Base-by-base conservation (phyloP, 2,888 invertebrate species). In the Latheticus oryzae region DNA sequence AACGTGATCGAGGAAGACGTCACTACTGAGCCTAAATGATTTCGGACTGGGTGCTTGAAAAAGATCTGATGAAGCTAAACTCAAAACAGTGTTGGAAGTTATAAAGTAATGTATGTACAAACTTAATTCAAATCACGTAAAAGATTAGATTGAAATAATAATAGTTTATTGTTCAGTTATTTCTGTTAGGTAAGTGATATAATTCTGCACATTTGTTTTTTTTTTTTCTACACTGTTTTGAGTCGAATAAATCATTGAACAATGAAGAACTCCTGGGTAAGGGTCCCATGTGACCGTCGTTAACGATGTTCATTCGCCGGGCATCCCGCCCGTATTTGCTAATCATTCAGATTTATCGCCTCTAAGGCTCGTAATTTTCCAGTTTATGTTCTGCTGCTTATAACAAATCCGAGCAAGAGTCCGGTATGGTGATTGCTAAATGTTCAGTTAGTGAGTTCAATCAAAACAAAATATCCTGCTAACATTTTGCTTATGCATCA, bases 341-440 rank as follows among this genome's bases (percentile, higher is more conserved):
- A 67, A 67, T 67, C 67, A 64, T 66, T 60, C 61, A 60, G 62
- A 69, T 69, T 69, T 69, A 69, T 65, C 53, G 62, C 60, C 65
- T 61, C 59, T 58, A 61, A 66, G 65, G 61, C 60, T 63, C 55
- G 62, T 62, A 65, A 67, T 68, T 66, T 64, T 59, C n/a, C 60
- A 64, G 63, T 65, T 62, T 57, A 59, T 62, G 61, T 65, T 58
- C 58, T 58, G 52, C 38, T 47, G 28, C 52, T 30, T 40, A 58
- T 58, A 58, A 58, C 53, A 55, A 55, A 55, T 55, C 55, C 33
- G 38, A 55, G 48, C 48, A 55, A 48, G 35, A 55, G 55, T 38
- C 40, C 15, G 30, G 35, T 21, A 17, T 24, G 16, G 8, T 48
- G 7, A 55, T 55, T 42, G 33, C 40, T 40, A 40, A 24, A 16